A percentile compares a stretch with the other conserved stretches of the same genome.
phyloP scores from a whole-genome alignment of 2,888 invertebrate species.

The Allophyes oxyacanthae region DNA sequence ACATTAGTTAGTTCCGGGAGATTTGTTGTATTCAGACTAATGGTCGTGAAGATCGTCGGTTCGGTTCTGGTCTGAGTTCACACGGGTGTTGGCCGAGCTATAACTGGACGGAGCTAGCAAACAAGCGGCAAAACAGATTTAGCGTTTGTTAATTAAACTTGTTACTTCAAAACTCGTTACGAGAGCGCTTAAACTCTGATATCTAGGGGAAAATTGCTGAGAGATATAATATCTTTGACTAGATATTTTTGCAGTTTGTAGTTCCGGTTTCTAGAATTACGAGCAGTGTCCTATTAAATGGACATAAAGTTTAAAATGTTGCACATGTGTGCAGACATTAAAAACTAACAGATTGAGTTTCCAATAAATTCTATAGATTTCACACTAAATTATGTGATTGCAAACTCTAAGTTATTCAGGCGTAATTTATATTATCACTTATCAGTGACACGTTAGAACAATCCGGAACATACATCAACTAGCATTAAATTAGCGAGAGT shows the following conservation, averaged over 20 bases:
- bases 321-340: too few relatives aligned
- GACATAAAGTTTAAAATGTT: too few relatives aligned
- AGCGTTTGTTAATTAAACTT: slow-evolving; percentile 54
- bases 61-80: slow-evolving; percentile 12
- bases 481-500: too few relatives aligned
- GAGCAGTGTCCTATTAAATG: too few relatives aligned
- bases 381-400: too few relatives aligned
- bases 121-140: slow-evolving; percentile 45
- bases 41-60: slow-evolving; percentile 1
- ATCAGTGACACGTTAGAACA: too few relatives aligned
- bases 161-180: slow-evolving; percentile 51
- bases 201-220: slow-evolving; percentile 40
- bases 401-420: too few relatives aligned
- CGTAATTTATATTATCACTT: too few relatives aligned
- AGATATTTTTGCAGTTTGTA: slow-evolving; percentile 9
- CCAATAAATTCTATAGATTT: too few relatives aligned
- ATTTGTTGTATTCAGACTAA: slow-evolving; percentile 13
- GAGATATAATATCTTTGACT: slow-evolving; percentile 29
- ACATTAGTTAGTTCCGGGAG: slow-evolving; percentile 9
- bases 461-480: too few relatives aligned
- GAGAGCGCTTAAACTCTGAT: slow-evolving; percentile 44
- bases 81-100: slow-evolving; percentile 23
- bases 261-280: not conserved
- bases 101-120: slow-evolving; percentile 18
- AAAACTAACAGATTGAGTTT: too few relatives aligned